phyloP scores from a whole-genome alignment of 2,888 invertebrate genomes.

The Dexiosoma caninum region DNA sequence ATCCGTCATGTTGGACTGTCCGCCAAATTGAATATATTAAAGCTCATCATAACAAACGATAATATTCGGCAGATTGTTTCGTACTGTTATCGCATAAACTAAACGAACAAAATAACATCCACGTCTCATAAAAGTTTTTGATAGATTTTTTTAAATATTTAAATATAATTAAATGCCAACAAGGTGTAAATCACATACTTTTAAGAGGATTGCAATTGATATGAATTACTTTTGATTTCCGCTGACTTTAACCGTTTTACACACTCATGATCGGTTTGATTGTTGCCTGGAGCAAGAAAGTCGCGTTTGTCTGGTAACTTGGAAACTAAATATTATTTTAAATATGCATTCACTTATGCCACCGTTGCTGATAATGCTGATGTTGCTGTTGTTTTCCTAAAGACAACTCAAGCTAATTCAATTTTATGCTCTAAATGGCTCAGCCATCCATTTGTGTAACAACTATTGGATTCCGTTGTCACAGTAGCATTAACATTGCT shows the following conservation, averaged over 20 bases:
- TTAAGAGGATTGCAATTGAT: not conserved
- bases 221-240: conserved; percentile 6
- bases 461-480: conserved; percentile 22
- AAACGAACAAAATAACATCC: too few relatives aligned
- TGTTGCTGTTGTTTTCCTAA: conserved; percentile 7
- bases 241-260: not conserved
- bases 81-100: too few relatives aligned
- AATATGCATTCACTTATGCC: conserved; percentile 31
- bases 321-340: conserved; percentile 42
- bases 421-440: conserved; percentile 58
- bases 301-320: not conserved
- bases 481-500: too few relatives aligned
- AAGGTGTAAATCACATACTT: too few relatives aligned
- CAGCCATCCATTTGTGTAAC: conserved; percentile 36
- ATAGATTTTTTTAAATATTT: too few relatives aligned
- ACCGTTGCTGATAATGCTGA: not conserved
- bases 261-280: conserved; percentile 24
- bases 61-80: too few relatives aligned
- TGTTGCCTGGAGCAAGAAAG: conserved; percentile 25
- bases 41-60: too few relatives aligned
- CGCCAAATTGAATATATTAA: too few relatives aligned
- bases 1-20: too few relatives aligned
- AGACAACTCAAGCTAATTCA: conserved; percentile 53
- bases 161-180: too few relatives aligned
- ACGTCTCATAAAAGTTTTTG: too few relatives aligned